Conservation (phyloP, 2,888 invertebrate genomes). For the Dryobota labecula region DNA sequence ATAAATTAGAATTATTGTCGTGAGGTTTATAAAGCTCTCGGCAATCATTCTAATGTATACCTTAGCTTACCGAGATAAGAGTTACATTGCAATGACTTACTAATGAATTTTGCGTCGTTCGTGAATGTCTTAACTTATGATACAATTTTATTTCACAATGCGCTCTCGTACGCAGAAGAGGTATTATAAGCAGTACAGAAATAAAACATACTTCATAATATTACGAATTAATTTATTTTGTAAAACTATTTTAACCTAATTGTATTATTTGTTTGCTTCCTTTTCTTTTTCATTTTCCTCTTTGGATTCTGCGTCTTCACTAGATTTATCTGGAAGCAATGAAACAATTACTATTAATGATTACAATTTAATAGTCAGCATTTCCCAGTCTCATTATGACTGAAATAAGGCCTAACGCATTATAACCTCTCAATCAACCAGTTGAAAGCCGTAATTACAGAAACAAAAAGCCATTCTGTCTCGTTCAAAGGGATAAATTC, state of each 20-base stretch:
- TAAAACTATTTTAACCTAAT: neutral
- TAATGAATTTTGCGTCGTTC: no score
- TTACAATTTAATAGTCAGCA: neutral
- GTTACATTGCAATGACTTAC: no score
- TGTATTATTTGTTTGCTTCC: neutral
- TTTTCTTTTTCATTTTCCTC: constrained; percentile 23
- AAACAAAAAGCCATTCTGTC: no score
- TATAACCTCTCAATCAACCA: no score
- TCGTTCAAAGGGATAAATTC: no score
- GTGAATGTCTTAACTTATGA: neutral
- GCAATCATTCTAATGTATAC: no score
- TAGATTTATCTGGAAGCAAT: constrained; percentile 29
- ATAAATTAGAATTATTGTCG: no score
- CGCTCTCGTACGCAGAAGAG: neutral
- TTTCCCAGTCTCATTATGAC: neutral
- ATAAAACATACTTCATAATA: neutral
- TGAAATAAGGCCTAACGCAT: neutral
- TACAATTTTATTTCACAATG: neutral
- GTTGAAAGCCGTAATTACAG: no score
- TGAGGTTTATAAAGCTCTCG: no score
- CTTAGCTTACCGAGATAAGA: no score
- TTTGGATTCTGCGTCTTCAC: constrained; percentile 14
- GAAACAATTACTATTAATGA: neutral
- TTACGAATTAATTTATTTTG: neutral
- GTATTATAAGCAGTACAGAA: neutral